A percentile compares a stretch with the other conserved stretches of the same genome.
These are phyloP conservation scores for Galaxea fascicularis DNA, from an alignment of 92 coral and sea anemone genomes.

Conservation along the genomic window DNA sequence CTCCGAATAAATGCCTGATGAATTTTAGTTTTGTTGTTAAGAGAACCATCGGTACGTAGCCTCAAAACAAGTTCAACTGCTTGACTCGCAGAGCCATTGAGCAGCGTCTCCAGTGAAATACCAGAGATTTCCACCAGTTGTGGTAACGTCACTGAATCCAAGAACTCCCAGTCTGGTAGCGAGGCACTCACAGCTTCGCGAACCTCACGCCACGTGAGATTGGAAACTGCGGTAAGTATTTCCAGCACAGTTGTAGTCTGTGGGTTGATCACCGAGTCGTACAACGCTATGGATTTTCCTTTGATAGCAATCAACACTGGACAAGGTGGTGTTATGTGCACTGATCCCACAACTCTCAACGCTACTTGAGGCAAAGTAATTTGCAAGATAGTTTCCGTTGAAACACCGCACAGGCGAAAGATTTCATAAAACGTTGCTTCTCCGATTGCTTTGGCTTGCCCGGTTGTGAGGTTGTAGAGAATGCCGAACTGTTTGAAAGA, in stretches of 20 bases:
- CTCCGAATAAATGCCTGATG: slow-evolving; percentile 14
- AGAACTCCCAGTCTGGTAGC: slow-evolving; percentile 72
- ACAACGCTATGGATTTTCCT: slow-evolving; percentile 51
- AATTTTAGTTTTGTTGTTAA: slow-evolving; percentile 4
- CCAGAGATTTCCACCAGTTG: slow-evolving; percentile 48
- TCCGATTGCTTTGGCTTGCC: slow-evolving; percentile 59
- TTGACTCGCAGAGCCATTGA: slow-evolving; percentile 55
- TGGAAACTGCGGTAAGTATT: slow-evolving; percentile 43
- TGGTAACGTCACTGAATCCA: slow-evolving; percentile 55
- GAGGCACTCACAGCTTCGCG: slow-evolving; percentile 36
- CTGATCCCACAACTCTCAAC: slow-evolving; percentile 59
- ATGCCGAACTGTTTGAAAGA: slow-evolving; percentile 56
- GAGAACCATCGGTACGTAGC: slow-evolving; percentile 14
- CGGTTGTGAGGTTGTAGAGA: slow-evolving; percentile 64
- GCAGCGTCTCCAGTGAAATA: slow-evolving; percentile 7
- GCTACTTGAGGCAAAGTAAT: slow-evolving; percentile 60
- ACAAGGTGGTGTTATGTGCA: slow-evolving; percentile 40
- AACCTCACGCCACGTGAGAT: slow-evolving; percentile 66
- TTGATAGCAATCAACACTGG: slow-evolving; percentile 52
- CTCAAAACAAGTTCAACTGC: slow-evolving; percentile 23
- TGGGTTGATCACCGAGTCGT: slow-evolving; percentile 28
- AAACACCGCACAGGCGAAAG: slow-evolving; percentile 51
- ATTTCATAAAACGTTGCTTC: slow-evolving; percentile 61
- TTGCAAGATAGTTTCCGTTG: slow-evolving; percentile 24
- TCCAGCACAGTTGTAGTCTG: slow-evolving; percentile 53